Evolutionary conservation across 2,888 invertebrate species (phyloP), one percentile per base, ranked within the genome.

Genomic region (Drosophila anomelani): DNA sequence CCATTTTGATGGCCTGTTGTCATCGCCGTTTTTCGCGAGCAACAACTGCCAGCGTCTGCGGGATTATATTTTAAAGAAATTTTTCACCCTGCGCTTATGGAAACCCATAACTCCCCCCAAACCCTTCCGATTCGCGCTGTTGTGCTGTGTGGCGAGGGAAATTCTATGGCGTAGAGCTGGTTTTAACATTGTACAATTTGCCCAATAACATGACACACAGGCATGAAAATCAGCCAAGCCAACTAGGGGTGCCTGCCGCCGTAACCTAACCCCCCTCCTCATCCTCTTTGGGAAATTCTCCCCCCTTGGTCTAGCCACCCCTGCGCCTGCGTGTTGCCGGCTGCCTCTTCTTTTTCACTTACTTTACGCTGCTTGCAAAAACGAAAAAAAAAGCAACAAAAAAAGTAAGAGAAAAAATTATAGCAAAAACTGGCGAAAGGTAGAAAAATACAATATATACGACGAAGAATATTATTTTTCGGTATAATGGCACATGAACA

Each of bases 401-500:
- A 29, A 51, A 56, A 34, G n/a, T 29, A 17, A 20, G 20, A 38
- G 8, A 58, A 60, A 61, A 58, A 62, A 76, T 51, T 54, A 67
- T 51, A 55, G 60, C 51, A 67, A 73, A 55, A 71, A 61, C 41
- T 70, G 55, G 63, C 38, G 63, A 66, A 62, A 63, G 66, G 66
- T 67, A 56, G 67, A 67, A 68, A 57, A 67, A 41, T 68, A 68
- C 57, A 68, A 67, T 59, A 58, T 67, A 38, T 57, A 67, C 60
- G 75, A 38, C 38, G 78, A 79, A 77, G 87, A 85, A 85, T 85
- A 85, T 85, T 85, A 85, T 85, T 87, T 85, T 85, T 85, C 62
- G 67, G 84, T 87, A 87, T 87, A 85, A 85, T 85, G 81, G 84
- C 87, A 87, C 85, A 85, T 85, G 82, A 85, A 82, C 84, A 85